These are phyloP conservation scores for Neogobius melanostomus DNA, from an alignment of 2,113 vertebrate genomes.

Conservation along the genomic window DNA sequence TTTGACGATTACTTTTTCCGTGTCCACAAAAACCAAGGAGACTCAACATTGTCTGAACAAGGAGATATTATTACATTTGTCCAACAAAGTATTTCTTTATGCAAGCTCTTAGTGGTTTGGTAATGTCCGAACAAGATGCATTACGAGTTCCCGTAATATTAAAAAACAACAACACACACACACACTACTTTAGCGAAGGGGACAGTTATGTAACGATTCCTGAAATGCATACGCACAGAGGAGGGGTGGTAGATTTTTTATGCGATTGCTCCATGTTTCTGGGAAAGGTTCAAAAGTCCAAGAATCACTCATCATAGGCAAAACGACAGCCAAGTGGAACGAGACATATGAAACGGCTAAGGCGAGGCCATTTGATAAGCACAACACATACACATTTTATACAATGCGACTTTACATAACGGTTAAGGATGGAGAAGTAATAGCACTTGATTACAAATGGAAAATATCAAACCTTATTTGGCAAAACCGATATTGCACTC, in stretches of 20 bases:
- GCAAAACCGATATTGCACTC: too few relatives aligned
- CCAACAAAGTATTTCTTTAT: background rate
- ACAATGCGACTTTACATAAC: too few relatives aligned
- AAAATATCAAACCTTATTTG: too few relatives aligned
- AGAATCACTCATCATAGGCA: background rate
- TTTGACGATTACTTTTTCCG: background rate
- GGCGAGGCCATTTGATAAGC: background rate
- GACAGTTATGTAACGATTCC: conserved; percentile 59
- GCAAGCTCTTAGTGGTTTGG: background rate
- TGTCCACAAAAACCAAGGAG: background rate
- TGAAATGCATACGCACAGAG: conserved; percentile 36
- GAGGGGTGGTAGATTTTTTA: background rate
- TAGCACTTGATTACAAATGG: too few relatives aligned
- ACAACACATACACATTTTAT: background rate
- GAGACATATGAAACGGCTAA: background rate
- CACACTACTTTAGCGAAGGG: conserved; percentile 11
- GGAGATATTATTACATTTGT: background rate
- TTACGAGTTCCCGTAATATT: background rate
- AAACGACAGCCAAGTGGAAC: background rate
- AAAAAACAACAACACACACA: background rate
- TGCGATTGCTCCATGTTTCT: background rate
- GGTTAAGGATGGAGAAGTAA: too few relatives aligned
- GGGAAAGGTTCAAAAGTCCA: conserved; percentile 4
- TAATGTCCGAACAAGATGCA: background rate
- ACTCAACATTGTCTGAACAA: background rate